Base-by-base conservation (phyloP, 2,113 vertebrate species). In the Anarrhichthys ocellatus region DNA sequence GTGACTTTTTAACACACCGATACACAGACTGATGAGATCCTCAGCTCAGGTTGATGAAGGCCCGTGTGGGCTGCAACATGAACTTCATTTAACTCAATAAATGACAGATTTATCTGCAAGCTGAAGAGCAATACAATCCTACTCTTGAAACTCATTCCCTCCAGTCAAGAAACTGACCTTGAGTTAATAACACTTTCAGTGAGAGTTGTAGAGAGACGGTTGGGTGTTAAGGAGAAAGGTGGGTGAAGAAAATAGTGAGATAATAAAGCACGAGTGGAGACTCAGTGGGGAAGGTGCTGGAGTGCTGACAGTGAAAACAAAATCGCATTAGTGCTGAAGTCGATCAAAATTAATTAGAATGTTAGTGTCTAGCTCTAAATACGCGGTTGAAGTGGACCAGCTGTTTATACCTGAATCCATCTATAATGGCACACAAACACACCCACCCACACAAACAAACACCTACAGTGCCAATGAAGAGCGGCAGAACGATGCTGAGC, bases 361-460 rank as follows among this genome's bases (percentile, higher is more conserved):
- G 69, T 84, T 90, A 83, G 63, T 83, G 78, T 84, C 29, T 18
- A 56, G 24, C 58, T 73, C 61, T 73, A 73, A 81, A 89, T 73
- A 73, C 56, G 6, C 7, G n/a, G 68, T 81, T 69, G 75, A 83
- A 85, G 82, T 63, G 67, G 75, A 81, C 73, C 85, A 89, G 91
- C 85, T 90, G 85, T 90, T 87, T 88, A 42, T 87, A 85, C 80
- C 77, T 88, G 64, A 67, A 84, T 83, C n/a, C 36, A 72, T 81
- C 48, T 50, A 78, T 81, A 65, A 73, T 34, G 54, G n/a, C 62
- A 63, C 61, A 76, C 66, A 77, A 27, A 36, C 27, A 36, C 65
- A 36, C 75, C 7, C 81, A 69, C 64, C 58, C 73, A 72, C 32
- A 52, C 58, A 81, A 62, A 80, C 85, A 92, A 62, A 82, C 85